Conservation (phyloP, 2,888 invertebrate species). For the Hypercompe scribonia region DNA sequence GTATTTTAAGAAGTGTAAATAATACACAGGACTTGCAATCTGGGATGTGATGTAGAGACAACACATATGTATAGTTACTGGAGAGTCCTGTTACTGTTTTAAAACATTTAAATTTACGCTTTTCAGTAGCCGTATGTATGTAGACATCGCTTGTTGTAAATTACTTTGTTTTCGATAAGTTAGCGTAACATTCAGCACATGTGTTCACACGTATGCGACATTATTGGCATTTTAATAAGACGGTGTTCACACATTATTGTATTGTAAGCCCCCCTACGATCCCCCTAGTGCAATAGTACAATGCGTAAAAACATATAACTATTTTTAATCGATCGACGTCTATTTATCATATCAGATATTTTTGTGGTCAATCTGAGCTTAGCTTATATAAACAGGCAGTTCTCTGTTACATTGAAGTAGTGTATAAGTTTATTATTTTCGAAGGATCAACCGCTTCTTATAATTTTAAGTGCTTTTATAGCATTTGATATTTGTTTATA, state of each 20-base stretch:
- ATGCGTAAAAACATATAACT: conserved; percentile 32
- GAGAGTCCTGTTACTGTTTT: not conserved
- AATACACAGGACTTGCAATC: conserved; percentile 72
- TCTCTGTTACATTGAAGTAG: conserved; percentile 47
- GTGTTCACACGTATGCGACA: conserved; percentile 56
- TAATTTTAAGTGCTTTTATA: conserved; percentile 70
- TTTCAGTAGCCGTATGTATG: conserved; percentile 2
- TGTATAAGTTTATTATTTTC: conserved; percentile 50
- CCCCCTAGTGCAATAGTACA: conserved; percentile 45
- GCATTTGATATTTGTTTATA: conserved; percentile 66
- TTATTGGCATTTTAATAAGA: conserved; percentile 24
- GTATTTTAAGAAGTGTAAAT: conserved; percentile 83
- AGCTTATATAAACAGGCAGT: conserved; percentile 50
- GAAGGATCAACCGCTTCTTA: conserved; percentile 61
- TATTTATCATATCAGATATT: conserved; percentile 50
- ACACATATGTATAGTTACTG: conserved; percentile 20
- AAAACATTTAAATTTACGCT: too few species aligned
- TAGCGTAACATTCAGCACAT: conserved; percentile 54
- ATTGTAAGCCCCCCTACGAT: conserved; percentile 26
- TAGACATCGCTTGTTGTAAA: conserved; percentile 37
- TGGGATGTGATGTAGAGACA: conserved; percentile 42
- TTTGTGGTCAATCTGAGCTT: conserved; percentile 51
- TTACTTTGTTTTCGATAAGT: conserved; percentile 52
- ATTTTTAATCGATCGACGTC: conserved; percentile 39
- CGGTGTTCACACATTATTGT: conserved; percentile 22